These are phyloP conservation scores for Drosophila asahinai DNA, from an alignment of 1,140 invertebrate species.

Conservation along the genomic window DNA sequence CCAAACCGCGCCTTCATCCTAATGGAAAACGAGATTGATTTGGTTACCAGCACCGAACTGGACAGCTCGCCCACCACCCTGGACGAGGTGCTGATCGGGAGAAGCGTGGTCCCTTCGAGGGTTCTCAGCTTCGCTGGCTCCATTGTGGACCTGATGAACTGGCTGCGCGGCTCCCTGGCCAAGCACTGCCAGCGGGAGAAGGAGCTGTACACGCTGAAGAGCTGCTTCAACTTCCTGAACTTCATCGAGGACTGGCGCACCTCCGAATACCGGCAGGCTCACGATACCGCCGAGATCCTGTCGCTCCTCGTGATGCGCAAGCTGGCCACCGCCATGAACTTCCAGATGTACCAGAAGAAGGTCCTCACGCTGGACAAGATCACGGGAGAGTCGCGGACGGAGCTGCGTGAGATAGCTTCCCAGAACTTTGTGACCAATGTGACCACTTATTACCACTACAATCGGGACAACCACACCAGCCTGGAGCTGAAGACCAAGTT, in stretches of 20 bases:
- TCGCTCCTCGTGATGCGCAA: constrained; percentile 70
- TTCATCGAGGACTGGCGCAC: constrained; percentile 82
- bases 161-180: constrained; percentile 72
- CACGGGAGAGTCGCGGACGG: constrained; percentile 60
- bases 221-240: constrained; percentile 74
- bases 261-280: constrained; percentile 49
- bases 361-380: constrained; percentile 56
- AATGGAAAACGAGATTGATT: constrained; percentile 80
- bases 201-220: constrained; percentile 69
- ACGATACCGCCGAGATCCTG: constrained; percentile 61
- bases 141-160: constrained; percentile 71
- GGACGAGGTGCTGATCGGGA: constrained; percentile 71
- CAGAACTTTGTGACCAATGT: constrained; percentile 80
- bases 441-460: constrained; percentile 82
- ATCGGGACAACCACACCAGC: constrained; percentile 73
- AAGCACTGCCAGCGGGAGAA: constrained; percentile 76
- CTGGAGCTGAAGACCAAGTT: constrained; percentile 80
- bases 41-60: constrained; percentile 59
- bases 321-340: constrained; percentile 66
- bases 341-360: constrained; percentile 81
- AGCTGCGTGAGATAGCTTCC: constrained; percentile 73
- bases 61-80: constrained; percentile 45
- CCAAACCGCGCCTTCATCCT: constrained; percentile 73
- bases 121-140: constrained; percentile 67
- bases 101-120: constrained; percentile 69